Base-by-base conservation (phyloP, 2,113 vertebrate genomes). In the Probosciger aterrimus region DNA sequence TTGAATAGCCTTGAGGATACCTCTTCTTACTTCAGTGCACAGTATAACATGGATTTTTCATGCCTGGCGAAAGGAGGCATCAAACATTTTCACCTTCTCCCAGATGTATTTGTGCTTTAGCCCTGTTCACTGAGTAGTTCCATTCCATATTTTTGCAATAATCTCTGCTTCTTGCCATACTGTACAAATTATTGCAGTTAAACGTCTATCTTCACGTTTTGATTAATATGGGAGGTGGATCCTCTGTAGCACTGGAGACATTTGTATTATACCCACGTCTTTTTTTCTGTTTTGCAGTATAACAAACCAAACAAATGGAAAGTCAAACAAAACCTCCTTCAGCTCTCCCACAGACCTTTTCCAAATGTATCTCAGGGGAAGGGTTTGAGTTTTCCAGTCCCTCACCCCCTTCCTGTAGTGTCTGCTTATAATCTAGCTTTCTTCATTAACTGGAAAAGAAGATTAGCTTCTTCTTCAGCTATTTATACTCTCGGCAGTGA, bases 311-410 rank as follows among this genome's bases (percentile, higher is more conserved):
- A 83, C 78, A 96, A 92, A 90, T 0, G 12, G 70, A 91, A 97
- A 96, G 62, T 89, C 71, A 95, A 96, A 97, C 83, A 94, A 93
- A 86, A 90, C 62, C 81, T 85, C 88, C 74, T 95, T 95, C 92
- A 91, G 60, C 47, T 93, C 93, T 94, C 88, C 88, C 91, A 96
- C 94, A 90, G 71, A 95, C 70, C 67, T 96, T 83, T 96, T 96
- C 93, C 82, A 90, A 96, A 96, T 64, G 64, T 73, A 87, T 94
- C 95, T 92, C 92, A 78, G 69, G 80, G 90, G 91, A 95, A 93
- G 65, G 33, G 44, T 52, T 87, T 87, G 73, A 85, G 65, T 73
- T 88, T 90, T 96, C 69, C 87, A 91, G 69, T 65, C 55, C 30
- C 69, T 86, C 79, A 86, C 31, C 57, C n/a, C 57, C 63, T 95